These are phyloP conservation scores for Blastomussa wellsi DNA, from an alignment of 92 coral and sea anemone species.

Conservation along the genomic window DNA sequence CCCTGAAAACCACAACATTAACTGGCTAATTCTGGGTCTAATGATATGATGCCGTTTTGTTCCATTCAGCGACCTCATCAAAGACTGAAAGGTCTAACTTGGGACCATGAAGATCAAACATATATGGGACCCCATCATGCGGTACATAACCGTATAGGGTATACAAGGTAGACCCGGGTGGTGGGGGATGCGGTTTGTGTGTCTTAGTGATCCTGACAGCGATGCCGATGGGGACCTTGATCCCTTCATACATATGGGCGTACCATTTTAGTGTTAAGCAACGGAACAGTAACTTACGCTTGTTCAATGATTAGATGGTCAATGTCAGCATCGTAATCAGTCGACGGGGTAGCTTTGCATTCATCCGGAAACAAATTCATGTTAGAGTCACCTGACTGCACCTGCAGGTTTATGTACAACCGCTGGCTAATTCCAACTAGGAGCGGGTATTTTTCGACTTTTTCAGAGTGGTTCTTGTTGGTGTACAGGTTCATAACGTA, in stretches of 20 bases:
- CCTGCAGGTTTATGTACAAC: conserved; percentile 62
- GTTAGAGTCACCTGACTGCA: conserved; percentile 53
- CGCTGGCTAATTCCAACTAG: conserved; percentile 53
- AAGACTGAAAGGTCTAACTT: too few species aligned
- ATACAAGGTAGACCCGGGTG: too few species aligned
- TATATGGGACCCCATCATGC: too few species aligned
- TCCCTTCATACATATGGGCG: background rate
- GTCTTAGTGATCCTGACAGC: too few species aligned
- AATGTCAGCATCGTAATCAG: conserved; percentile 56
- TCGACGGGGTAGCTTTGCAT: conserved; percentile 79
- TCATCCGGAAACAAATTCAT: conserved; percentile 62
- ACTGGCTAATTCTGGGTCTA: too few species aligned
- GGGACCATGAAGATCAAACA: too few species aligned
- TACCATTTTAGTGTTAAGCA: background rate
- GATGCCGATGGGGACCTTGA: too few species aligned
- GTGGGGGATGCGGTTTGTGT: too few species aligned
- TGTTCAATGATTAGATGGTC: conserved; percentile 67
- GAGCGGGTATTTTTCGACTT: conserved; percentile 60
- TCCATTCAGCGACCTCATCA: too few species aligned
- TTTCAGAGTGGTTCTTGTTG: conserved; percentile 53
- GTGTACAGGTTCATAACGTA: conserved; percentile 74
- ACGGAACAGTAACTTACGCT: conserved; percentile 35
- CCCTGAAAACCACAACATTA: too few species aligned
- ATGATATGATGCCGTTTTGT: too few species aligned
- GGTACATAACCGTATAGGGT: too few species aligned